Evolutionary conservation across 2,113 vertebrate species (phyloP).

Genomic region (Actenoides lindsayi): DNA sequence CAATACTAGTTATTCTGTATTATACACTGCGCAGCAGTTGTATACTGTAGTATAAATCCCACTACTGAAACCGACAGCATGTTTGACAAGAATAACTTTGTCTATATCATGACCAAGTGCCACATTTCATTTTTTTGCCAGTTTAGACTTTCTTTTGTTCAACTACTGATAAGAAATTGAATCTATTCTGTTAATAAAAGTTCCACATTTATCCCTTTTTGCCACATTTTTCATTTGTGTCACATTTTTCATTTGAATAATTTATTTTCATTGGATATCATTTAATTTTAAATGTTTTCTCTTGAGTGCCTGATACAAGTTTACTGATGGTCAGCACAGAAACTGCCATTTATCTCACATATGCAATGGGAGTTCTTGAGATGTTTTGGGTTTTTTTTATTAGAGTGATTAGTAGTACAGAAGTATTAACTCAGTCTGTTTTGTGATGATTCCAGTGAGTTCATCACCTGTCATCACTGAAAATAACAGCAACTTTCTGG

Average conservation of each 20-base stretch:
- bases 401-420: background rate
- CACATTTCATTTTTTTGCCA: slow-evolving; percentile 23
- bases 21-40: background rate
- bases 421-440: background rate
- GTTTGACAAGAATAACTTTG: slow-evolving; percentile 22
- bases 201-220: slow-evolving; percentile 8
- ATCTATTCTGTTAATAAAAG: background rate
- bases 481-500: background rate
- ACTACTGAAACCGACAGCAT: background rate
- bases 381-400: background rate
- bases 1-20: background rate
- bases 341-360: background rate
- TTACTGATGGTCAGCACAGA: background rate
- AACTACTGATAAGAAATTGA: background rate
- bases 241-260: background rate
- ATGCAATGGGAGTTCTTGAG: background rate
- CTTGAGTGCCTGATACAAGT: background rate
- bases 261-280: background rate
- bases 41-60: background rate
- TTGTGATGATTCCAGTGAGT: background rate
- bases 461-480: background rate
- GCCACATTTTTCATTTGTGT: background rate
- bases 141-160: background rate
- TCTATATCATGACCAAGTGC: background rate
- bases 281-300: background rate